Percentiles rank a stretch among this genome's conserved stretches.
These are phyloP conservation scores for Pectinophora gossypiella DNA, from an alignment of 1,140 invertebrate species.

Conservation along the genomic window DNA sequence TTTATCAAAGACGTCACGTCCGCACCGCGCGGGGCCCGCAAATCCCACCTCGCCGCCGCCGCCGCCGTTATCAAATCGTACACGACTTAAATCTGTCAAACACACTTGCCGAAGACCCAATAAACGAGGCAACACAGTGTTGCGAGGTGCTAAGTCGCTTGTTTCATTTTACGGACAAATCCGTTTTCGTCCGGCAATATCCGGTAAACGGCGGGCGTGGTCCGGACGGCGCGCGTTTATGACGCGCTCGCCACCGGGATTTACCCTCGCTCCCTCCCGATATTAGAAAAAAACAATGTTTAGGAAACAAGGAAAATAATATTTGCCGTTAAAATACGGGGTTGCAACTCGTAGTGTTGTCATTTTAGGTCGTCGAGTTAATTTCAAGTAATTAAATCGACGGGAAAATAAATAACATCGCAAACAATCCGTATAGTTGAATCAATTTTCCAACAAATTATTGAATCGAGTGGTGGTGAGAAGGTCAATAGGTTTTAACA, in stretches of 20 bases:
- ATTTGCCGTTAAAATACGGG: background rate
- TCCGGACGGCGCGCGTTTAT: background rate
- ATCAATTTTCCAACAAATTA: background rate
- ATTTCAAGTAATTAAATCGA: too few species aligned
- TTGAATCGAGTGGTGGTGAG: background rate
- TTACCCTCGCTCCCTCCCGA: background rate
- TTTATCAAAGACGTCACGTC: too few species aligned
- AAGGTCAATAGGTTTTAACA: background rate
- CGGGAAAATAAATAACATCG: too few species aligned
- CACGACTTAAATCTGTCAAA: background rate
- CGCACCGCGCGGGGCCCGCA: too few species aligned
- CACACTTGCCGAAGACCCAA: background rate
- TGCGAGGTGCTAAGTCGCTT: background rate
- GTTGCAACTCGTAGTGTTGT: too few species aligned
- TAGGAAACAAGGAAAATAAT: background rate
- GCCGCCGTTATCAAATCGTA: background rate
- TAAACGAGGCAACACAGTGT: background rate
- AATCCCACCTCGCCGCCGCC: too few species aligned
- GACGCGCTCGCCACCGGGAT: background rate
- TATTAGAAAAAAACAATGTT: background rate
- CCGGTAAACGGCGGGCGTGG: background rate
- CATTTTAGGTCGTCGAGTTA: too few species aligned
- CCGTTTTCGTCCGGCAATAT: background rate
- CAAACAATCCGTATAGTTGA: too few species aligned
- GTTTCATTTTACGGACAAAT: constrained; percentile 3